Conservation (phyloP, 2,113 vertebrate genomes). For the Oncorhynchus kisutch region DNA sequence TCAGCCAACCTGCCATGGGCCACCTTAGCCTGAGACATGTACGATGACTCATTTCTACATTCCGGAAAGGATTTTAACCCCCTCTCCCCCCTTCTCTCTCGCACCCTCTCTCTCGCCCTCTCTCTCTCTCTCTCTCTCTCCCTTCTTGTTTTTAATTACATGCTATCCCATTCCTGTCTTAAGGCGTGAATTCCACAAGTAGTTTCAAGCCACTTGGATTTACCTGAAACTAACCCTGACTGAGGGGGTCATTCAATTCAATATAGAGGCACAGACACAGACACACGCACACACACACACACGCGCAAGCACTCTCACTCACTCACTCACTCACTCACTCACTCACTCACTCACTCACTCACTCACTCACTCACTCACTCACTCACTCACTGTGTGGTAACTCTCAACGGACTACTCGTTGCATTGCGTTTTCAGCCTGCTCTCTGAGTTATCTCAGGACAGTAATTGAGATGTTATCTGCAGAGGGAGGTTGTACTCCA, state of each 20-base stretch:
- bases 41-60: slow-evolving; percentile 67
- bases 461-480: slow-evolving; percentile 73
- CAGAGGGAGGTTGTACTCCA: slow-evolving; percentile 43
- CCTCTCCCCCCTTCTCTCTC: slow-evolving; percentile 1
- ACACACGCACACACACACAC: background rate
- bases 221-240: slow-evolving; percentile 33
- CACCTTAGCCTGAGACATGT: slow-evolving; percentile 27
- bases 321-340: too few species aligned
- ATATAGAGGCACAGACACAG: background rate
- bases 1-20: slow-evolving; percentile 54
- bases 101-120: background rate
- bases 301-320: background rate
- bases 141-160: slow-evolving; percentile 72
- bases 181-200: slow-evolving; percentile 64
- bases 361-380: too few species aligned
- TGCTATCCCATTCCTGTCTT: slow-evolving; percentile 69
- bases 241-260: slow-evolving; percentile 16
- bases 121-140: background rate
- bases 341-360: too few species aligned
- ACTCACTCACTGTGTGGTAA: too few species aligned
- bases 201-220: slow-evolving; percentile 43
- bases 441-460: slow-evolving; percentile 52
- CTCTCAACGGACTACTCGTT: too few species aligned
- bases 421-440: slow-evolving; percentile 6
- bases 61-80: slow-evolving; percentile 65